Evolutionary conservation across 2,113 vertebrate species (phyloP).

Genomic region (Miniopterus natalensis): DNA sequence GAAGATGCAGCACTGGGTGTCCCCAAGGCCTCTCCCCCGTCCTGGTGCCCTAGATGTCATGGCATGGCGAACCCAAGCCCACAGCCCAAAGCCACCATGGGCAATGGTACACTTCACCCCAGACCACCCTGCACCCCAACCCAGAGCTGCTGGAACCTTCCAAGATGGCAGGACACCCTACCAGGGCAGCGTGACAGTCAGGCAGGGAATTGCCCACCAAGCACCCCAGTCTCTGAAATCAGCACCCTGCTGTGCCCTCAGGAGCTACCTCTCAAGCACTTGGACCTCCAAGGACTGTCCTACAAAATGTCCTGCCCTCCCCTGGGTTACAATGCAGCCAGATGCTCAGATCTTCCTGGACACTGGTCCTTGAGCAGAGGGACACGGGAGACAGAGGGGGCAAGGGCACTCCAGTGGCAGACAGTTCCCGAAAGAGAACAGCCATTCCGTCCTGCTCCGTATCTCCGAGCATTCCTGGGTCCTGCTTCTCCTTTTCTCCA

Average conservation of each 20-base stretch:
- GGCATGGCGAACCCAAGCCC: background rate
- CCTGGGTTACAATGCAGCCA: background rate
- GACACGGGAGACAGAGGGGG: fast-evolving
- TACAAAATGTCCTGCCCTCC: background rate
- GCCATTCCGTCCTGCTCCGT: background rate
- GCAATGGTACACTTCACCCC: background rate
- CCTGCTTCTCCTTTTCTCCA: background rate
- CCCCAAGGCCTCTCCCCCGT: too few species aligned
- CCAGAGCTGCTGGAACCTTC: background rate
- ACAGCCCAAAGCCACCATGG: background rate
- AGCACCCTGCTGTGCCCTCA: background rate
- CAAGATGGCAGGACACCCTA: too few species aligned
- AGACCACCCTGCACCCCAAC: background rate
- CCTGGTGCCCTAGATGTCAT: background rate
- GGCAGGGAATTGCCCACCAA: background rate
- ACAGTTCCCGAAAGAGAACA: background rate
- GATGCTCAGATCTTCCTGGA: background rate
- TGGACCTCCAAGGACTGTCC: fast-evolving
- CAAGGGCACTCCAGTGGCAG: fast-evolving
- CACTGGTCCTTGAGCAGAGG: background rate
- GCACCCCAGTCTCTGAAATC: background rate
- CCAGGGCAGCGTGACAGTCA: fast-evolving
- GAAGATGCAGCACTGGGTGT: background rate
- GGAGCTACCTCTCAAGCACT: background rate
- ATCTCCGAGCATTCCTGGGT: fast-evolving